phyloP scores from a whole-genome alignment of 2,797 vertebrate species.

The Halcyon leucocephala region DNA sequence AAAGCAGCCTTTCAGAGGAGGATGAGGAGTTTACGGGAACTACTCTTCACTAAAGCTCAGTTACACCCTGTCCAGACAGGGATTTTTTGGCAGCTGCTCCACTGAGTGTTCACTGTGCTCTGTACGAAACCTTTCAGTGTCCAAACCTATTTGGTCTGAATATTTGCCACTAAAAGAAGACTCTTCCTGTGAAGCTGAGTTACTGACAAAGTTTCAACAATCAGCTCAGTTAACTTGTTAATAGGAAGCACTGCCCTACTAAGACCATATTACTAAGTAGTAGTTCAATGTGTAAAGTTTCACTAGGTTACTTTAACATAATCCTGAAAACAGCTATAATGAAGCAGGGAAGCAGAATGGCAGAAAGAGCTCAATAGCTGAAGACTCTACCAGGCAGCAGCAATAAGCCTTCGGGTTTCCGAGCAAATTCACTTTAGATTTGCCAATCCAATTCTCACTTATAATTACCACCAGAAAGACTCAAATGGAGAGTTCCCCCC shows the following conservation, averaged over 20 bases:
- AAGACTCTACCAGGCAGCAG: background rate
- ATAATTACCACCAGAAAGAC: background rate
- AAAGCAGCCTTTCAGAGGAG: background rate
- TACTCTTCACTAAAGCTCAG: background rate
- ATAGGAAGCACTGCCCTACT: background rate
- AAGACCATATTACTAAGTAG: background rate
- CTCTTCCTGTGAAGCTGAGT: background rate
- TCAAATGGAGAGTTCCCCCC: background rate
- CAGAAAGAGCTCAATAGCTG: slow-evolving; percentile 12
- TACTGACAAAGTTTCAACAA: background rate
- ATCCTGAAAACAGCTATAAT: background rate
- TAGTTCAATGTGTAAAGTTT: background rate
- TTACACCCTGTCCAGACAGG: background rate
- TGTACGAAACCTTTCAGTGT: background rate
- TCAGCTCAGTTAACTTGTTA: background rate
- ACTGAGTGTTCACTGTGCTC: background rate
- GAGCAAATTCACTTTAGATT: background rate
- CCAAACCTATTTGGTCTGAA: background rate
- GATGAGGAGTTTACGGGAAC: background rate
- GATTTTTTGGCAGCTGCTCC: background rate
- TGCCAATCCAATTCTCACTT: background rate
- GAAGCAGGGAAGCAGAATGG: slow-evolving; percentile 60
- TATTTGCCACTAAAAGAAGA: background rate
- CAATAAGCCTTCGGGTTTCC: background rate
- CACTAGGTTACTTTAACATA: background rate